These are phyloP conservation scores for Pedetes capensis DNA, from an alignment of 2,113 vertebrate species.

Conservation along the genomic window DNA sequence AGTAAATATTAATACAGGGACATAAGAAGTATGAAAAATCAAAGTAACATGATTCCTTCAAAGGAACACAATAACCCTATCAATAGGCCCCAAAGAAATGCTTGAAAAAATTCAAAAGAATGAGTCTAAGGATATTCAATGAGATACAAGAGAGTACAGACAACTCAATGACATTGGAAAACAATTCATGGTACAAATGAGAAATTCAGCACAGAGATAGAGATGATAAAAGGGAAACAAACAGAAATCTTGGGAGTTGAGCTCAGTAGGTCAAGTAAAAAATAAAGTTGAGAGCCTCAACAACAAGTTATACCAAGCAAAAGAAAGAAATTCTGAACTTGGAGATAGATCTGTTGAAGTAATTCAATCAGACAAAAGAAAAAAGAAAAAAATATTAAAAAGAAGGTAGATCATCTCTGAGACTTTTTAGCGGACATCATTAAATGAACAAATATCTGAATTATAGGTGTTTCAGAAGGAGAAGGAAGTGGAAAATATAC, in stretches of 20 bases:
- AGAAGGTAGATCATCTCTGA: background rate
- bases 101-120: background rate
- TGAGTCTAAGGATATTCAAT: background rate
- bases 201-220: background rate
- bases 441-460: too few relatives aligned
- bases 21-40: background rate
- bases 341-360: background rate
- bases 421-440: background rate
- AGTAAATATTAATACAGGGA: too few relatives aligned
- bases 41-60: too few relatives aligned
- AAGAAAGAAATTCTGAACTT: too few relatives aligned
- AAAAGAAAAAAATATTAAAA: background rate
- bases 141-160: too few relatives aligned
- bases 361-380: background rate
- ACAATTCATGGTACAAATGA: background rate
- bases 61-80: background rate
- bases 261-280: background rate
- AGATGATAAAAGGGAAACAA: background rate
- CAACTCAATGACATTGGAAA: background rate
- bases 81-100: background rate
- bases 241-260: background rate
- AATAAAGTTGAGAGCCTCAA: background rate
- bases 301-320: background rate
- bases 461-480: too few relatives aligned
- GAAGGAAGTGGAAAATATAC: background rate